Conservation (phyloP, 2,113 vertebrate species). For the Alexandromys fortis region DNA sequence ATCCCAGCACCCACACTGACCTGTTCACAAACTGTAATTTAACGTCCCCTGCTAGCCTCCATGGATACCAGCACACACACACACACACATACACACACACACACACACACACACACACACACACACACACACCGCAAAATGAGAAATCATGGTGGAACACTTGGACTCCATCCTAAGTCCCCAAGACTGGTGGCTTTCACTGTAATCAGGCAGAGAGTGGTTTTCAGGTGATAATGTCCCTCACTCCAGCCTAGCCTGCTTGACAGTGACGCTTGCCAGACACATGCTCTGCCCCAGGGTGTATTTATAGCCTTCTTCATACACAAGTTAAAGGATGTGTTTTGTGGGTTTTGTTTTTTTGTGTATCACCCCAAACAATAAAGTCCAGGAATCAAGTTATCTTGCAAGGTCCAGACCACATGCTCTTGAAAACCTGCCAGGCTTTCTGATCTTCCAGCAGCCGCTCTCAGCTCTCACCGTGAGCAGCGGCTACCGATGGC, state of each 20-base stretch:
- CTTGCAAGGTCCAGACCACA: not conserved
- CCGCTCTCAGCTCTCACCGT: not conserved
- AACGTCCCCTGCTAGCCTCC: not conserved
- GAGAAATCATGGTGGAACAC: not conserved
- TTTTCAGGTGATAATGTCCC: not conserved
- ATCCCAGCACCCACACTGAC: not conserved
- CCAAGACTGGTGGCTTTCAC: not conserved
- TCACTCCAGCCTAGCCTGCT: not conserved
- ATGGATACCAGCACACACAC: not conserved
- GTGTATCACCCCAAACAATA: not conserved
- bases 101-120: not conserved
- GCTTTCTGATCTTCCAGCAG: not conserved
- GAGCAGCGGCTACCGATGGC: not conserved
- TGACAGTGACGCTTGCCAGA: not conserved
- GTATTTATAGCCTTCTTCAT: not conserved
- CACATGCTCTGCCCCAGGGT: not conserved
- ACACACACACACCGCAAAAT: not conserved
- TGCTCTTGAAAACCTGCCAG: not conserved
- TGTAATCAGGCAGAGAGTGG: not conserved
- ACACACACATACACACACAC: not conserved
- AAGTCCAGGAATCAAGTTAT: constrained; percentile 20
- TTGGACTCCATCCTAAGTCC: not conserved
- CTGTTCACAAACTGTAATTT: not conserved
- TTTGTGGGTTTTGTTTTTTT: not conserved
- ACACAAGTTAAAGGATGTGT: not conserved